Percentiles rank a stretch among this genome's conserved stretches.
Evolutionary conservation across 2,113 vertebrate species (phyloP).

Genomic region (Brachyhypopomus occidentalis): DNA sequence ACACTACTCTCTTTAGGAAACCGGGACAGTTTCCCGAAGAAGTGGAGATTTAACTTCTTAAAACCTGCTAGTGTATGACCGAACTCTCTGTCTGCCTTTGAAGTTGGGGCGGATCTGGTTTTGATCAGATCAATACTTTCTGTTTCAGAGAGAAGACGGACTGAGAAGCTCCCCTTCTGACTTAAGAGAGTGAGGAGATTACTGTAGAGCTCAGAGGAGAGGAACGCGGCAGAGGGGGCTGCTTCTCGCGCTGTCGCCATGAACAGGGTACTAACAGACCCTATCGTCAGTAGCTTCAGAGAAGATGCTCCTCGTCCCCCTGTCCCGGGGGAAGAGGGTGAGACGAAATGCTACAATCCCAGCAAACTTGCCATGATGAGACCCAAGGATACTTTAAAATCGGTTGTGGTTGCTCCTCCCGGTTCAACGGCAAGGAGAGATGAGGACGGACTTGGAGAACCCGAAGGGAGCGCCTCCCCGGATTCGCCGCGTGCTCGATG

Average conservation of each 20-base stretch:
- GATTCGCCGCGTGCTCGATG: constrained; percentile 91
- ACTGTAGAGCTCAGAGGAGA: constrained; percentile 74
- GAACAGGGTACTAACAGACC: constrained; percentile 89
- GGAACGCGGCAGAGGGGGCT: constrained; percentile 8
- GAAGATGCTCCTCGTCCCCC: constrained; percentile 97
- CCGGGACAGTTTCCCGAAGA: not conserved
- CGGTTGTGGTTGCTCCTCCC: constrained; percentile 70
- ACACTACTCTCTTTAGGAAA: too few species aligned
- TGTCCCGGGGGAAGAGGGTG: constrained; percentile 96
- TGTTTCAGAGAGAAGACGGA: constrained; percentile 86
- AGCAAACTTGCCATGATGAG: constrained; percentile 74
- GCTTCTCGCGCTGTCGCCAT: constrained; percentile 80
- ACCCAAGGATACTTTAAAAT: constrained; percentile 76
- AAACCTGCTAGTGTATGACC: constrained; percentile 78
- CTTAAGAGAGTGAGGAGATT: constrained; percentile 89
- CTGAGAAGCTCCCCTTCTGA: constrained; percentile 92
- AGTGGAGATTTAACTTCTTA: constrained; percentile 59
- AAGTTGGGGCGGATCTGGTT: constrained; percentile 92
- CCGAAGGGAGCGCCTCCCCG: constrained; percentile 93
- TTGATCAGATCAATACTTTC: constrained; percentile 95
- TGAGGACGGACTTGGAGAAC: constrained; percentile 92
- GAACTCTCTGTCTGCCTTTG: constrained; percentile 86
- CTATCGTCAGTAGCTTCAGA: constrained; percentile 88
- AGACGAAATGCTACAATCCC: constrained; percentile 80
- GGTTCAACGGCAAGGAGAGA: constrained; percentile 84